Conservation (phyloP, 2,888 invertebrate species). For the Onchidella celtica region DNA sequence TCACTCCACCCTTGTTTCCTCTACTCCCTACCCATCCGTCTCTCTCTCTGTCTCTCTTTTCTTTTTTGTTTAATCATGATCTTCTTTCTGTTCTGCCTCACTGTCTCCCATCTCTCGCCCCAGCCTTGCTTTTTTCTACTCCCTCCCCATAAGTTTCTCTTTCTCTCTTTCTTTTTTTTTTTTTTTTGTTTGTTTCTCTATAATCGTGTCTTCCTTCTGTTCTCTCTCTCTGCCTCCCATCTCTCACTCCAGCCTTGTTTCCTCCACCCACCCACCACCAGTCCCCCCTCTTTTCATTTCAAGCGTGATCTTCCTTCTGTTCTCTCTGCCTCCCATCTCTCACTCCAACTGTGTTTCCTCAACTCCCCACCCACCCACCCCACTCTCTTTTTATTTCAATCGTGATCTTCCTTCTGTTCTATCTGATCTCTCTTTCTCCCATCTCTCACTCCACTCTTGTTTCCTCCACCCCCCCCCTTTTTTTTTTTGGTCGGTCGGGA, state of each 20-base stretch:
- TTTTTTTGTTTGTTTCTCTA: constrained; percentile 29
- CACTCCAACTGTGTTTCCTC: too few species aligned
- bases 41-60: constrained; percentile 28
- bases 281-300: too few species aligned
- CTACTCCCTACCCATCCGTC: background rate
- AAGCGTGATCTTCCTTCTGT: too few species aligned
- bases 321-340: too few species aligned
- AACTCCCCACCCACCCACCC: too few species aligned
- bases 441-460: background rate
- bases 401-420: background rate
- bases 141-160: constrained; percentile 48
- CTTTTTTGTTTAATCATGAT: constrained; percentile 43
- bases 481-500: background rate
- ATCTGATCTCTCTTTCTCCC: constrained; percentile 33
- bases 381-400: too few species aligned
- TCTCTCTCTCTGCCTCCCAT: too few species aligned
- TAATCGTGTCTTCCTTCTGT: too few species aligned
- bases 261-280: too few species aligned
- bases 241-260: too few species aligned
- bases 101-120: constrained; percentile 36
- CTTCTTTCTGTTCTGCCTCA: background rate
- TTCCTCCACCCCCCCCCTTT: constrained; percentile 6
- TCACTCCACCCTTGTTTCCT: background rate
- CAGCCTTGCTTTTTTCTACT: constrained; percentile 35
- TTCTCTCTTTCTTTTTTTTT: constrained; percentile 8